Evolutionary conservation across 2,113 vertebrate genomes (phyloP).

Genomic region (Ciconia maguari): DNA sequence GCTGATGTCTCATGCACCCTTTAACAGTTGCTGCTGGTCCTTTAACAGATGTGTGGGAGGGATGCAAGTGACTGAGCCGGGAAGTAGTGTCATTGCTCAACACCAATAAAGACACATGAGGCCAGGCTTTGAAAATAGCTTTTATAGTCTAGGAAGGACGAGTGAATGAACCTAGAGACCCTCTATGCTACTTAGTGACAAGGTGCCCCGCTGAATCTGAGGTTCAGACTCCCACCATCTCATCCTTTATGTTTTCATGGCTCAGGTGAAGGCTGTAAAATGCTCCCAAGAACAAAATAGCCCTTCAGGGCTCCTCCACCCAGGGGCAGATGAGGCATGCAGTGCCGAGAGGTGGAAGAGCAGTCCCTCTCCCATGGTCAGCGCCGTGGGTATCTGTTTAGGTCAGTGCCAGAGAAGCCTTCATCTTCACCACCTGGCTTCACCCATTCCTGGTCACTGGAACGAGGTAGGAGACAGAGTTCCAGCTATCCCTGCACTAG

Average conservation of each 20-base stretch:
- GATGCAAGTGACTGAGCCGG: not conserved
- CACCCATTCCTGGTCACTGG: not conserved
- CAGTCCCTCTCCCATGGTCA: not conserved
- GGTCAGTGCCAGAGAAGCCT: not conserved
- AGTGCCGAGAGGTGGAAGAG: not conserved
- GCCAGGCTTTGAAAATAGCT: not conserved
- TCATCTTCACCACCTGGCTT: not conserved
- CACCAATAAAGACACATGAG: not conserved
- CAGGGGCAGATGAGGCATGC: not conserved
- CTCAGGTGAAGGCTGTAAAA: not conserved
- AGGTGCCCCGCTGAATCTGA: not conserved
- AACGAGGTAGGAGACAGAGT: not conserved
- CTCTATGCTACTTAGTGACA: not conserved
- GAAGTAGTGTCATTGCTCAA: conserved; percentile 16
- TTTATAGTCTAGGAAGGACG: not conserved
- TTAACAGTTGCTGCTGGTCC: conserved; percentile 15
- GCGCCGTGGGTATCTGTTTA: not conserved
- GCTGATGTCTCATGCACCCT: conserved; percentile 2
- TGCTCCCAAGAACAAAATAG: not conserved
- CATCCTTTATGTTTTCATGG: not conserved
- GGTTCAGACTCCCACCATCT: not conserved
- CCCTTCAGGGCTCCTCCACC: not conserved
- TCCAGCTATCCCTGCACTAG: not conserved
- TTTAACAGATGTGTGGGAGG: conserved; percentile 25
- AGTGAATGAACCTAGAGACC: not conserved